phyloP scores from a whole-genome alignment of 2,797 vertebrate species.

The Pampus argenteus region DNA sequence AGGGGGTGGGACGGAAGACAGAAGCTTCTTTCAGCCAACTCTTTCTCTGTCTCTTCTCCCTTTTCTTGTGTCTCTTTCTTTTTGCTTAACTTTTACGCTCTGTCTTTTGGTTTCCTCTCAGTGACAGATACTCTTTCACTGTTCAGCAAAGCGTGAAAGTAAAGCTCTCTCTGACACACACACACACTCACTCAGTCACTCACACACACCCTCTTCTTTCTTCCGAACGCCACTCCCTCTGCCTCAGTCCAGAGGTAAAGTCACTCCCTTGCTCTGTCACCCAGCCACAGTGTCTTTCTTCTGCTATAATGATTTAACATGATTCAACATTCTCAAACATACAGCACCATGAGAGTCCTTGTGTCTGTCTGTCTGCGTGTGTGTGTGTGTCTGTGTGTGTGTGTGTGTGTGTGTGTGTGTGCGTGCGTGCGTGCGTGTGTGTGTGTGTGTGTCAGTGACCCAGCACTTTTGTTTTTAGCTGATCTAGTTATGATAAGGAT shows the following conservation, averaged over 20 bases:
- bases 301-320: slow-evolving; percentile 34
- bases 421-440: not conserved
- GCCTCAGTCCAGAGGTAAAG: slow-evolving; percentile 79
- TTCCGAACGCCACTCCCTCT: slow-evolving; percentile 71
- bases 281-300: slow-evolving; percentile 41
- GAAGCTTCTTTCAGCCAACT: slow-evolving; percentile 76
- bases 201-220: slow-evolving; percentile 56
- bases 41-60: slow-evolving; percentile 55
- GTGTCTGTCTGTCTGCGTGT: slow-evolving; percentile 5
- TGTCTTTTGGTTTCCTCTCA: slow-evolving; percentile 58
- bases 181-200: slow-evolving; percentile 38
- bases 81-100: slow-evolving; percentile 66
- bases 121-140: slow-evolving; percentile 68
- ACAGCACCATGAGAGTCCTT: slow-evolving; percentile 1
- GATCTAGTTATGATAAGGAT: slow-evolving; percentile 15
- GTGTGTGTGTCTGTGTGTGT: slow-evolving; percentile 7
- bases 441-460: slow-evolving; percentile 13
- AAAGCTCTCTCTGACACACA: slow-evolving; percentile 45
- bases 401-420: slow-evolving; percentile 1
- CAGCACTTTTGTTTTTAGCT: not conserved
- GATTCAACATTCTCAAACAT: slow-evolving; percentile 25
- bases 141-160: slow-evolving; percentile 65
- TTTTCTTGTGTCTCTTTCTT: slow-evolving; percentile 46
- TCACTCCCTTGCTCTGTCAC: slow-evolving; percentile 60
- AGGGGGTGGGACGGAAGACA: slow-evolving; percentile 76